Evolutionary conservation across 2,888 invertebrate genomes (phyloP).

Genomic region (Limnephilus rhombicus): DNA sequence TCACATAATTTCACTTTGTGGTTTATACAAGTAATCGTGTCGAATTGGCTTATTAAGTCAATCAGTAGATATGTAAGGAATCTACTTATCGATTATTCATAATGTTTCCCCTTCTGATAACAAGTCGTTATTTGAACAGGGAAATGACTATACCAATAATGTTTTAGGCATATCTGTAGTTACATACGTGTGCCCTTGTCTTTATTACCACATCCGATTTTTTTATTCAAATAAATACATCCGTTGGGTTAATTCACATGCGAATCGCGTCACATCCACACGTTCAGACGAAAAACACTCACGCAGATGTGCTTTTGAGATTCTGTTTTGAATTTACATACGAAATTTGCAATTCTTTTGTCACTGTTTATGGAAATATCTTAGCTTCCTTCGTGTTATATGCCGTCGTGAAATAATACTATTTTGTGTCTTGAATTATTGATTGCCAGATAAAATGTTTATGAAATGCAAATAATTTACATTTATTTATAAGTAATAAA

Average conservation of each 20-base stretch:
- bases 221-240: constrained; percentile 33
- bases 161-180: constrained; percentile 11
- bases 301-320: neutral
- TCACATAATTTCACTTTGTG: neutral
- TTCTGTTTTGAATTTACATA: constrained; percentile 36
- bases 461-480: neutral
- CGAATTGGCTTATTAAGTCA: neutral
- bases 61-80: neutral
- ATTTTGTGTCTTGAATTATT: neutral
- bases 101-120: neutral
- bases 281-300: constrained; percentile 13
- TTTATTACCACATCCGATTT: constrained; percentile 43
- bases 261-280: constrained; percentile 31
- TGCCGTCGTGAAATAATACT: neutral
- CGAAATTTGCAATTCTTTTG: constrained; percentile 38
- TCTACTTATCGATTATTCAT: neutral
- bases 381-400: neutral
- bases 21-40: neutral
- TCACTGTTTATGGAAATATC: constrained; percentile 30
- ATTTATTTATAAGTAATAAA: neutral
- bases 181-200: constrained; percentile 33
- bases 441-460: neutral
- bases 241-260: constrained; percentile 41
- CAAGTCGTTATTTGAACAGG: neutral
- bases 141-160: neutral